Percentiles rank a stretch among this genome's conserved stretches.
phyloP scores from a whole-genome alignment of 2,797 vertebrate species.

The Dipus sagitta region DNA sequence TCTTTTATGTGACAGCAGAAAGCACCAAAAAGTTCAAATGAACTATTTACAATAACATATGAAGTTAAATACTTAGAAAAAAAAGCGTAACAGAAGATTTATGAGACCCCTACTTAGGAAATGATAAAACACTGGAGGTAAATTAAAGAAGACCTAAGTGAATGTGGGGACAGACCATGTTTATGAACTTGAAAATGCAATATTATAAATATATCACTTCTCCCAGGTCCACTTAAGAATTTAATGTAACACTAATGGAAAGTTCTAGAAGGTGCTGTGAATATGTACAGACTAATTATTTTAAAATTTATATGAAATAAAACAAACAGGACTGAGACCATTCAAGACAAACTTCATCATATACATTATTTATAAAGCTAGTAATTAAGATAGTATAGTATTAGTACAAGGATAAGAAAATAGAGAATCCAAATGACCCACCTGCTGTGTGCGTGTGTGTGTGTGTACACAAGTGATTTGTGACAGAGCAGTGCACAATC shows the following conservation, averaged over 20 bases:
- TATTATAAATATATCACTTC: not conserved
- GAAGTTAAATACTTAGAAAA: slow-evolving; percentile 6
- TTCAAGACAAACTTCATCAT: not conserved
- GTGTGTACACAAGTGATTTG: not conserved
- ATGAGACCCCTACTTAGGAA: not conserved
- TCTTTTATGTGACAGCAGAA: not conserved
- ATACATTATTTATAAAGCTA: not conserved
- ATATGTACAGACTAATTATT: not conserved
- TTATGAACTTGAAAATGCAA: not conserved
- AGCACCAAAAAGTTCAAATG: not conserved
- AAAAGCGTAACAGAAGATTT: not conserved
- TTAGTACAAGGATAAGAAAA: not conserved
- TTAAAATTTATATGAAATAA: slow-evolving; percentile 33
- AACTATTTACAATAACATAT: not conserved
- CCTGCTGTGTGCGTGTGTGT: rapidly evolving
- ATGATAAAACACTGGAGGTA: not conserved
- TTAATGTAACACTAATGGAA: not conserved
- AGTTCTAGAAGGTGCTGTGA: not conserved
- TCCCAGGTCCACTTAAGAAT: not conserved
- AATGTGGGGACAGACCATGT: not conserved
- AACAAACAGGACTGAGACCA: not conserved
- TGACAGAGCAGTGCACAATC: not conserved
- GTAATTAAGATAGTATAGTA: not conserved
- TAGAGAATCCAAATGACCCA: not conserved
- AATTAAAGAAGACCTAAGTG: not conserved